Evolutionary conservation across 2,888 invertebrate species (phyloP), one percentile per base, ranked within the genome.

Genomic region (Acleris emargana): DNA sequence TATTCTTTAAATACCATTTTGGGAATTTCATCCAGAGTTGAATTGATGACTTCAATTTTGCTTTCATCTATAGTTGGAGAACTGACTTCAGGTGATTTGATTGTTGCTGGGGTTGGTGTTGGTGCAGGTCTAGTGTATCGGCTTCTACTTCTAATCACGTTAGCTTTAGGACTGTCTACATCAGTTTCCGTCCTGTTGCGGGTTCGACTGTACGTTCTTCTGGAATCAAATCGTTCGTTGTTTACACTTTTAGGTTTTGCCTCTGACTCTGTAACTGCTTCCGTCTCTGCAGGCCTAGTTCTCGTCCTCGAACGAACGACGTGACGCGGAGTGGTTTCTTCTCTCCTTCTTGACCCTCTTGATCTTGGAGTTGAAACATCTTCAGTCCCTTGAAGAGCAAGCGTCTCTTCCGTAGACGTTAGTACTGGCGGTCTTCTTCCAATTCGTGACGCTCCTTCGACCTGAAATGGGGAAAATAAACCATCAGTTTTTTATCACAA

Each of bases 221-320:
- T 84, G 25, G 87, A 84, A 77, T 88, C 84, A 69, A 87, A 87
- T 83, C 85, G 84, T 81, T 89, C 89, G 80, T 81, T 87, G 62
- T 77, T 80, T 72, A 71, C 78, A 71, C 78, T 74, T 67, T 78
- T 69, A 68, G 73, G 70, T 70, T 71, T 72, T 16, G 78, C 73
- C 70, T 77, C 73, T 70, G 79, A 78, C 51, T 74, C 72, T 57
- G 71, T 71, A 47, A 75, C 69, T 58, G 72, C 70, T 59, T 79
- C 77, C 62, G 67, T 62, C 60, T 73, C 71, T 64, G 71, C 64
- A 9, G 80, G 76, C 73, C 82, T 83, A 68, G 76, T 84, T 75
- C 86, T 81, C n/a, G 81, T 81, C 73, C 87, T 83, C 1, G 79
- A 78, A 68, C 83, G 78, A 43, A 77, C 70, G 49, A 73, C 71